A percentile compares a stretch with the other conserved stretches of the same genome.
These are phyloP conservation scores for Carcina quercana DNA, from an alignment of 2,888 invertebrate species.

Conservation along the genomic window DNA sequence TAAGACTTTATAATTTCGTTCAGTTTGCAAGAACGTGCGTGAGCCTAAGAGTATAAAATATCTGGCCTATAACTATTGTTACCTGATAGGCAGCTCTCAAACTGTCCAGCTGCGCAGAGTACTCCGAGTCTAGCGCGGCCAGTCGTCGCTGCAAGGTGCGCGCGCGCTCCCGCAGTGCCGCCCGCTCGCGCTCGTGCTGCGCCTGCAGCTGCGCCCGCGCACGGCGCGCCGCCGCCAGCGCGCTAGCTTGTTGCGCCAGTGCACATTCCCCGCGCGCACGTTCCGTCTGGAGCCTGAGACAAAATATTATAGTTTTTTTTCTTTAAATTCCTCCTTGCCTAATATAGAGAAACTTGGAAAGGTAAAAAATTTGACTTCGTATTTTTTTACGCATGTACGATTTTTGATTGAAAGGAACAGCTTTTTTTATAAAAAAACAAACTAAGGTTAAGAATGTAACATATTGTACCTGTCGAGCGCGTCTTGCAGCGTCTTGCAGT, in stretches of 20 bases:
- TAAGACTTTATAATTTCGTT: too few species aligned
- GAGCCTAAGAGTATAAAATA: too few species aligned
- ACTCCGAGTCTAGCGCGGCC: slow-evolving; percentile 86
- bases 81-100: slow-evolving; percentile 83
- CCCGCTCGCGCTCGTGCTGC: slow-evolving; percentile 74
- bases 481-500: slow-evolving; percentile 69
- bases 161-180: slow-evolving; percentile 79
- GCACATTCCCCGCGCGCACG: slow-evolving; percentile 55
- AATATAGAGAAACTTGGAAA: too few species aligned
- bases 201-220: slow-evolving; percentile 58
- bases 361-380: too few species aligned
- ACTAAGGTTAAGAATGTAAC: too few species aligned
- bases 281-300: slow-evolving; percentile 53
- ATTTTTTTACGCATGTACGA: too few species aligned
- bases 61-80: too few species aligned
- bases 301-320: too few species aligned
- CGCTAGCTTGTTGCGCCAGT: slow-evolving; percentile 56
- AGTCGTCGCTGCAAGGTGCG: slow-evolving; percentile 81
- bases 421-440: too few species aligned
- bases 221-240: slow-evolving; percentile 58
- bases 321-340: too few species aligned
- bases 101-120: slow-evolving; percentile 87
- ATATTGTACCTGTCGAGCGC: slow-evolving; percentile 71
- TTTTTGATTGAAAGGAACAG: too few species aligned
- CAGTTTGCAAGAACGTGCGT: too few species aligned